phyloP scores from a whole-genome alignment of 2,888 invertebrate genomes.

The Tipula lateralis region DNA sequence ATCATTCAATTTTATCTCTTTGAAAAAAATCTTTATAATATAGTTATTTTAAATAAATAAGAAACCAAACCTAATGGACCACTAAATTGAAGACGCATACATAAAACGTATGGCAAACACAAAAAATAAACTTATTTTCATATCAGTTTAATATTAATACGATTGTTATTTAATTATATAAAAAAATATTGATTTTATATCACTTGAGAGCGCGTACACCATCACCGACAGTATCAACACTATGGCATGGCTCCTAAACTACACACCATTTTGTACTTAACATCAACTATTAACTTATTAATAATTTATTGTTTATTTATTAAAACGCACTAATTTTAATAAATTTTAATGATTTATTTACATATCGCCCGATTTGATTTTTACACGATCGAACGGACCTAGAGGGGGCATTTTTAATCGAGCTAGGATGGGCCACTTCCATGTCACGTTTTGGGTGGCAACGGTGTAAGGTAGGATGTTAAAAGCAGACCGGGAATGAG shows the following conservation, averaged over 20 bases:
- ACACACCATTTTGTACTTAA: not conserved
- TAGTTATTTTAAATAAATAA: not conserved
- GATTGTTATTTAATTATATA: not conserved
- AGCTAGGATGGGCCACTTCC: no score
- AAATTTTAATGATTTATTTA: not conserved
- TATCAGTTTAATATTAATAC: conserved; percentile 6
- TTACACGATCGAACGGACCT: no score
- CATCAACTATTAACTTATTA: not conserved
- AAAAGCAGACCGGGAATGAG: no score
- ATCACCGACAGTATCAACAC: not conserved
- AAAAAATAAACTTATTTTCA: not conserved
- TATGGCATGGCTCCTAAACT: no score
- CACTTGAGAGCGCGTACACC: not conserved
- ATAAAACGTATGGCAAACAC: not conserved
- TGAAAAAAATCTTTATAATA: not conserved
- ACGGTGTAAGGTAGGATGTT: no score
- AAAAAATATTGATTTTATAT: not conserved
- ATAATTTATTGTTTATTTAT: not conserved
- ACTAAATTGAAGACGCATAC: not conserved
- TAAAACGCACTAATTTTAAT: no score
- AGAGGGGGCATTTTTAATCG: no score
- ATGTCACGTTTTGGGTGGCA: no score
- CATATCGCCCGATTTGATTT: no score
- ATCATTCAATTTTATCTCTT: not conserved
- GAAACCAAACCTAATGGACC: not conserved